These are phyloP conservation scores for Scylla paramamosain DNA, from an alignment of 1,140 invertebrate species.

Conservation along the genomic window DNA sequence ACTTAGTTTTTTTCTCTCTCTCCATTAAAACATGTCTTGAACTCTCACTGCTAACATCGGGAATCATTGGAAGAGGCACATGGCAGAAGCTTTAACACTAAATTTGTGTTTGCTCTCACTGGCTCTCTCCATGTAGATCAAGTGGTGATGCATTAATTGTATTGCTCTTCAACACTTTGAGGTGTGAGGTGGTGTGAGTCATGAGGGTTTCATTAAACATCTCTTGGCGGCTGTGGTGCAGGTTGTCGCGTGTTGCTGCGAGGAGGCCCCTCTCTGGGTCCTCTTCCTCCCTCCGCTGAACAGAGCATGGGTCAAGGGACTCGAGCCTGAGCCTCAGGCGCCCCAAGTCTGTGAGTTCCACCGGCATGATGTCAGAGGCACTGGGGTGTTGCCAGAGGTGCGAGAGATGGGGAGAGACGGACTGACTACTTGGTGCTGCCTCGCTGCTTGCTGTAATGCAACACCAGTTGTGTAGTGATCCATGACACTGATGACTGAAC, in stretches of 20 bases:
- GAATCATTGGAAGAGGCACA: slow-evolving; percentile 48
- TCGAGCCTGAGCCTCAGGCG: slow-evolving; percentile 49
- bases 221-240: slow-evolving; percentile 44
- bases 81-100: slow-evolving; percentile 21
- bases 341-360: slow-evolving; percentile 57
- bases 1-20: neutral
- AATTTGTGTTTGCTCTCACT: slow-evolving; percentile 15
- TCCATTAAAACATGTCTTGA: neutral
- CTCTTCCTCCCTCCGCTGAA: slow-evolving; percentile 45
- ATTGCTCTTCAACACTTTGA: slow-evolving; percentile 28
- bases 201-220: slow-evolving; percentile 32
- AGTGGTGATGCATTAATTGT: neutral
- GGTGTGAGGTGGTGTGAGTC: neutral
- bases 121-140: neutral
- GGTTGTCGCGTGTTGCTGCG: slow-evolving; percentile 62
- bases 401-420: no score
- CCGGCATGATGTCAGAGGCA: slow-evolving; percentile 38
- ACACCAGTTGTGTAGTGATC: no score
- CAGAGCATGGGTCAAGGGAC: slow-evolving; percentile 60
- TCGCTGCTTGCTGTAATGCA: no score
- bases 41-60: slow-evolving; percentile 29
- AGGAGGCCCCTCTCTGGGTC: slow-evolving; percentile 50
- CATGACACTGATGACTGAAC: no score
- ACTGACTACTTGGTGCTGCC: no score
- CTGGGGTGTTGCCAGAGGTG: neutral